Evolutionary conservation across 2,797 vertebrate genomes (phyloP).

Genomic region (Falco rusticolus): DNA sequence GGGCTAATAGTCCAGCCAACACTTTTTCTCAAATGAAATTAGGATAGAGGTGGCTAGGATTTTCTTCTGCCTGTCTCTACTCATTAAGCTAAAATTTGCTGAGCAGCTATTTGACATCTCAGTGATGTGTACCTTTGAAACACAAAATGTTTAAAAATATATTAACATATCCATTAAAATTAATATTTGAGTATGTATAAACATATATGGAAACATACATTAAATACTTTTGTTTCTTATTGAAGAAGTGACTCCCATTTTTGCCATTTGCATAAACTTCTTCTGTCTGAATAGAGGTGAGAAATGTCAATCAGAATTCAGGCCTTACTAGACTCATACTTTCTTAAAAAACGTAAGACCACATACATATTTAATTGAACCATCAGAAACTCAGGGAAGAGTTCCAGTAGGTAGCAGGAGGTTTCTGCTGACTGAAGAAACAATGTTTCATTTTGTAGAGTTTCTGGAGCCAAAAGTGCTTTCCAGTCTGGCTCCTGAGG

Average conservation of each 20-base stretch:
- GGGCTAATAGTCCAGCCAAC: too few species aligned
- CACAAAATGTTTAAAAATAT: neutral
- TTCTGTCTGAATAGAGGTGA: neutral
- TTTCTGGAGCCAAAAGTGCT: neutral
- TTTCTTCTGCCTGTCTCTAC: too few species aligned
- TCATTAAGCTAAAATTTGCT: neutral
- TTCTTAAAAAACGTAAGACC: neutral
- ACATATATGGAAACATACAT: neutral
- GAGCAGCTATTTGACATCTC: neutral
- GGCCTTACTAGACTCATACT: neutral
- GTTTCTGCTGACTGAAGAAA: neutral
- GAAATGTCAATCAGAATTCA: neutral
- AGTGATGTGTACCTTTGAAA: neutral
- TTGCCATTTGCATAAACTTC: neutral
- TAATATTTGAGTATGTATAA: neutral
- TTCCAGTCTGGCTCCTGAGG: neutral
- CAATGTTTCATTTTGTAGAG: neutral
- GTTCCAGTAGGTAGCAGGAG: neutral
- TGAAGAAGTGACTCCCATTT: neutral
- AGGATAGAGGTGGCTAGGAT: too few species aligned
- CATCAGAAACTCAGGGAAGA: neutral
- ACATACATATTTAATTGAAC: neutral
- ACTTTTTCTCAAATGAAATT: too few species aligned
- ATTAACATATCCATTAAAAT: neutral
- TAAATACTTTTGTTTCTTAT: neutral